phyloP scores from a whole-genome alignment of 2,797 vertebrate species.

The Oreochromis grahami region DNA sequence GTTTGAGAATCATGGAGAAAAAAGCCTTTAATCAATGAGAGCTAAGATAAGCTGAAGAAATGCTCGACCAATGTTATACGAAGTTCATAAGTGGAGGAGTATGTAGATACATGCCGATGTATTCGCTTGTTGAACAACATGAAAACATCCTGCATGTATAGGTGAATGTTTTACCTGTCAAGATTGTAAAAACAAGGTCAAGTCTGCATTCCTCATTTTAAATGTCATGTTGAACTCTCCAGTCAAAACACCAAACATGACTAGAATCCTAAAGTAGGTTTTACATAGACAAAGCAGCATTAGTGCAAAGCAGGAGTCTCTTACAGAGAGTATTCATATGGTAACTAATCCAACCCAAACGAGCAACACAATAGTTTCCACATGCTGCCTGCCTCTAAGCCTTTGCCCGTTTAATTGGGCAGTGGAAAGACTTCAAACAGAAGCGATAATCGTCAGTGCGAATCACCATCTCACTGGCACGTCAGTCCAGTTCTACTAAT shows the following conservation, averaged over 20 bases:
- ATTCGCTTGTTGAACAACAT: not conserved
- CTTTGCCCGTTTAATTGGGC: conserved; percentile 42
- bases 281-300: not conserved
- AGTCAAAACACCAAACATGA: not conserved
- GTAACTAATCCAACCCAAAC: conserved; percentile 11
- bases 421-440: conserved; percentile 42
- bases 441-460: conserved; percentile 34
- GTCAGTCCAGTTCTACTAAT: conserved; percentile 33
- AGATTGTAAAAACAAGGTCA: not conserved
- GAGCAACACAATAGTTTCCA: conserved; percentile 10
- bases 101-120: not conserved
- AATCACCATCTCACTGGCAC: conserved; percentile 21
- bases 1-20: not conserved
- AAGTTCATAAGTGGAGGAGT: not conserved
- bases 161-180: not conserved
- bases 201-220: not conserved
- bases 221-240: not conserved
- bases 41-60: not conserved
- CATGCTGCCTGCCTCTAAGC: not conserved
- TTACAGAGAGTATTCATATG: not conserved
- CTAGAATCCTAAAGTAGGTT: not conserved
- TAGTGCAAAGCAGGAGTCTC: not conserved
- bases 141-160: not conserved
- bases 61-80: not conserved
- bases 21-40: not conserved